Conservation (phyloP, 1,140 invertebrate species). For the Conus betulinus region DNA sequence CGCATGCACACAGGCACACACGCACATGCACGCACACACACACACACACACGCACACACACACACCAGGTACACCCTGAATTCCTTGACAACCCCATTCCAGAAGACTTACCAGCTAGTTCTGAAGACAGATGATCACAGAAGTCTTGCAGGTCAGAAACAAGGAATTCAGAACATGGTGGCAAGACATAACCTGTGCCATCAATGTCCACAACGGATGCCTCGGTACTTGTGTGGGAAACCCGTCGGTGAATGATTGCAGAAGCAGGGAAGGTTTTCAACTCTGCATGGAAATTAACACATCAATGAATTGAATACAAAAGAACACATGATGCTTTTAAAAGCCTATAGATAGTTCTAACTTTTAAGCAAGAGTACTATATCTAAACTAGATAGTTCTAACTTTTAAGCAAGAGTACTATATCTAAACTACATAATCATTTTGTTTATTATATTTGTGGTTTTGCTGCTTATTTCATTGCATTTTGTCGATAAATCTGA, state of each 20-base stretch:
- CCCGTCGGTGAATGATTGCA: constrained; percentile 5
- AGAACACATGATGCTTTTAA: too few relatives aligned
- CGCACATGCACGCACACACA: background rate
- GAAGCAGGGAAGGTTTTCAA: background rate
- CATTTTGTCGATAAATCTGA: too few relatives aligned
- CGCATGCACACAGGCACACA: too few relatives aligned
- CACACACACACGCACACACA: background rate
- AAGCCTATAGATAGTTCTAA: too few relatives aligned
- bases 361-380: too few relatives aligned
- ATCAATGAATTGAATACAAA: too few relatives aligned
- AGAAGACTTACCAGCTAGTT: background rate
- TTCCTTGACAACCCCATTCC: background rate
- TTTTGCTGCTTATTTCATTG: too few relatives aligned
- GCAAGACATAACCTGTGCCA: constrained; percentile 48
- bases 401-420: too few relatives aligned
- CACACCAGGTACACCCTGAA: background rate
- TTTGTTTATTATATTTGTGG: too few relatives aligned
- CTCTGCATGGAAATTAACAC: background rate
- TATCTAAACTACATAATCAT: too few relatives aligned
- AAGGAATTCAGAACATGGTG: constrained; percentile 50
- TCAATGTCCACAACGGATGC: constrained; percentile 28
- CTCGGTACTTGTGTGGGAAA: constrained; percentile 39
- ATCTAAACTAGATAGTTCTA: too few relatives aligned
- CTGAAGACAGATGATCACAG: background rate
- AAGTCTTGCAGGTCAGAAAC: constrained; percentile 48